Base-by-base conservation (phyloP, 2,888 invertebrate genomes). In the Trichopria drosophilae region DNA sequence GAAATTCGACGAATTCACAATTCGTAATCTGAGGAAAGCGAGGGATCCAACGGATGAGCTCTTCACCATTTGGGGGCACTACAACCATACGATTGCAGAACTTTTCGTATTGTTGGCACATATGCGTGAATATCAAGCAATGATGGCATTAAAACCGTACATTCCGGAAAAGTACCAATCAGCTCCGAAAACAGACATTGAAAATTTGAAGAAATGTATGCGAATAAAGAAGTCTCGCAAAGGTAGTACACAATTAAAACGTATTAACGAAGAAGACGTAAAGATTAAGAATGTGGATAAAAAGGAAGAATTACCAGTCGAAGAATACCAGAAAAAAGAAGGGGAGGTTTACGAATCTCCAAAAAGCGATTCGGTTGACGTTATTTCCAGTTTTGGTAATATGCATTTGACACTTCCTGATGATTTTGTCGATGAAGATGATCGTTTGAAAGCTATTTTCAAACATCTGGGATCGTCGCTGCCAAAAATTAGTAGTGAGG, bases 401-500 rank as follows among this genome's bases (percentile, higher is more conserved):
- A n/a, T n/a, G n/a, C n/a, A n/a, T n/a, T n/a, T n/a, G n/a, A n/a
- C n/a, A n/a, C n/a, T n/a, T n/a, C n/a, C n/a, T n/a, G n/a, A n/a
- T n/a, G n/a, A n/a, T n/a, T n/a, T n/a, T n/a, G n/a, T n/a, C n/a
- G n/a, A n/a, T n/a, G n/a, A n/a, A n/a, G n/a, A n/a, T n/a, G n/a
- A n/a, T n/a, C n/a, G n/a, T n/a, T n/a, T n/a, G n/a, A n/a, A n/a
- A n/a, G n/a, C n/a, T n/a, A n/a, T n/a, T n/a, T n/a, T n/a, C n/a
- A n/a, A n/a, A n/a, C n/a, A n/a, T n/a, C 10, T 24, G 24, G 10
- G 7, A 24, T 9, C 6, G 6, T 24, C 24, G 10, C 10, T 24
- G 10, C 24, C 24, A 24, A 10, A 24, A 7, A 24, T 24, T 24
- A 7, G 7, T 1, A 93, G 91, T 63, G 77, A 82, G 2, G 90